Conservation (phyloP, 2,113 vertebrate species). For the Alectura lathami region DNA sequence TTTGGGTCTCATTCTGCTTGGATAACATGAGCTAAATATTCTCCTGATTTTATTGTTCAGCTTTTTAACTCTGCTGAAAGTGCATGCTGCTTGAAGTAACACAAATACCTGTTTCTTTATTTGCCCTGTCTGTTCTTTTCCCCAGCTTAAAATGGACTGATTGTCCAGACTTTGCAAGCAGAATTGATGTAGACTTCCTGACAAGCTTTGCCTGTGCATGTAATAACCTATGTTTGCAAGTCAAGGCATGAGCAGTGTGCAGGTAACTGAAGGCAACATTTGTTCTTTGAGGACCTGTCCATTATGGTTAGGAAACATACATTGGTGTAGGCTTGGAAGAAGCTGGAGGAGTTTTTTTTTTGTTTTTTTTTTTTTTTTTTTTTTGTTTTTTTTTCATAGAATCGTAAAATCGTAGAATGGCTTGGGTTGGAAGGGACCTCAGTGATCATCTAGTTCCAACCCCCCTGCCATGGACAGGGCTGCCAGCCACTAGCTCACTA, state of each 20-base stretch:
- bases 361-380: too few species aligned
- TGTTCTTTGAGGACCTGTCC: not conserved
- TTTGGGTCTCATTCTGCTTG: not conserved
- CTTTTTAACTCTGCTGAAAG: not conserved
- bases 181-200: not conserved
- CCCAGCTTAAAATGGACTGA: not conserved
- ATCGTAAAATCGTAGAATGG: too few species aligned
- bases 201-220: not conserved
- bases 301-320: not conserved
- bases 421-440: too few species aligned
- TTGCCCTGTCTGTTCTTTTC: slow-evolving; percentile 1
- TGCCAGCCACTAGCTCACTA: too few species aligned
- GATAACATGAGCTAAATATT: not conserved
- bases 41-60: not conserved
- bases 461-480: too few species aligned
- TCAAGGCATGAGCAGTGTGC: not conserved
- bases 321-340: not conserved
- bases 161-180: not conserved
- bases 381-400: too few species aligned
- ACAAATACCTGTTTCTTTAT: not conserved
- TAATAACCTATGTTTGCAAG: not conserved
- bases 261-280: not conserved
- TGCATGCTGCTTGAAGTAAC: not conserved
- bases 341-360: too few species aligned
- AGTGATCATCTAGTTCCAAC: too few species aligned